Conservation (phyloP, 1,140 invertebrate species). For the Drosophila burlai region DNA sequence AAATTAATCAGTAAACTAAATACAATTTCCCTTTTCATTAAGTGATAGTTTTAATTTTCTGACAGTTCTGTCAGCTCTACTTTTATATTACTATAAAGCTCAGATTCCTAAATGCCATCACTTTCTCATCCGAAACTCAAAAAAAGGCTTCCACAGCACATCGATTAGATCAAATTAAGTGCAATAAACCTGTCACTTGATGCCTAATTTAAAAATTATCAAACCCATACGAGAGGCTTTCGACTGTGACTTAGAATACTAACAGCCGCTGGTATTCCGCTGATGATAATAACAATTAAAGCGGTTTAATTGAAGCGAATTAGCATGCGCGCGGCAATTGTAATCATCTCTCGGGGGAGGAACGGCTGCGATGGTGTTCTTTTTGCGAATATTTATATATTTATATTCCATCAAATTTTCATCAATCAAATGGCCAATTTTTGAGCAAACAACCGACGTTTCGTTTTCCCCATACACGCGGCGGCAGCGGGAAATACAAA, state of each 20-base stretch:
- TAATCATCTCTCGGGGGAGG: conserved; percentile 7
- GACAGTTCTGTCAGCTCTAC: neutral
- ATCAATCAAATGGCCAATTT: conserved; percentile 57
- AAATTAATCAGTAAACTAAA: neutral
- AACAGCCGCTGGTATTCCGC: neutral
- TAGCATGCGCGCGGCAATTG: conserved; percentile 16
- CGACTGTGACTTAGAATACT: neutral
- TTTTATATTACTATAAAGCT: neutral
- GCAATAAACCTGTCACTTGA: conserved; percentile 5
- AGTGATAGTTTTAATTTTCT: neutral
- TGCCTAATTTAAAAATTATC: conserved; percentile 18
- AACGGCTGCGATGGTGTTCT: neutral
- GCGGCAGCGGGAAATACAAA: conserved; percentile 8
- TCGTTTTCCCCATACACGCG: conserved; percentile 14
- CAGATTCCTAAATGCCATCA: neutral
- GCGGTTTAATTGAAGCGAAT: conserved; percentile 33
- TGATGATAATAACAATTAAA: conserved; percentile 13
- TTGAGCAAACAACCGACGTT: conserved; percentile 36
- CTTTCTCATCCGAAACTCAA: neutral
- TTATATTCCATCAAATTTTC: conserved; percentile 56
- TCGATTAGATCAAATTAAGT: conserved; percentile 8
- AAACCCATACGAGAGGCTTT: conserved; percentile 15
- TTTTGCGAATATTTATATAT: conserved; percentile 38
- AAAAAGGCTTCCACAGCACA: neutral
- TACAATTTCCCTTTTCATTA: neutral